Evolutionary conservation across 2,888 invertebrate genomes (phyloP).

Genomic region (Diplazon laetatorius): DNA sequence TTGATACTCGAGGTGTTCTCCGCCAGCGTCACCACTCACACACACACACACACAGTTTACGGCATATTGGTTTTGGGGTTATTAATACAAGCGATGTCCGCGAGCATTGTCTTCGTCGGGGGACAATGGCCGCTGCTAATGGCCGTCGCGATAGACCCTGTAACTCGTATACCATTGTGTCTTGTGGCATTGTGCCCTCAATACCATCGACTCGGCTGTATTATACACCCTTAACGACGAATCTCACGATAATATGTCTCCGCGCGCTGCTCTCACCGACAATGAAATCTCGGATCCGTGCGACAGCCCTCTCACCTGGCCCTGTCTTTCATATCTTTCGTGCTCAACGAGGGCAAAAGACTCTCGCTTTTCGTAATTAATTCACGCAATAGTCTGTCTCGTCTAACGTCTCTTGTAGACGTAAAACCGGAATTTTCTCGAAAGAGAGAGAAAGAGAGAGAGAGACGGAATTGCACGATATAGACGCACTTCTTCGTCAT

Average conservation of each 20-base stretch:
- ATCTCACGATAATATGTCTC: slow-evolving; percentile 32
- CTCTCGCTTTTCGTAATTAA: neutral
- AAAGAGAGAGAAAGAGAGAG: too few relatives aligned
- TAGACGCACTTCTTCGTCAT: neutral
- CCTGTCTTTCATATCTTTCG: neutral
- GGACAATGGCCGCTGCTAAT: slow-evolving; percentile 75
- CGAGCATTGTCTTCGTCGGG: slow-evolving; percentile 70
- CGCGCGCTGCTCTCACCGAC: neutral
- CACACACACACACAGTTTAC: slow-evolving; percentile 66
- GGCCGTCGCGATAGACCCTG: slow-evolving; percentile 67
- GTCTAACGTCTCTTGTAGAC: neutral
- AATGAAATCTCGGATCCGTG: slow-evolving; percentile 19
- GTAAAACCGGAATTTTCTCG: neutral
- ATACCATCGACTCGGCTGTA: slow-evolving; percentile 16
- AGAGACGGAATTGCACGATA: neutral
- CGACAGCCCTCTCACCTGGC: slow-evolving; percentile 41
- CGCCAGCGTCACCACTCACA: slow-evolving; percentile 61
- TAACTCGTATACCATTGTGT: slow-evolving; percentile 63
- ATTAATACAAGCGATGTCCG: slow-evolving; percentile 74
- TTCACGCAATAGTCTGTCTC: neutral
- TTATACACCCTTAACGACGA: slow-evolving; percentile 29
- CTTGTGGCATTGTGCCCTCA: slow-evolving; percentile 57
- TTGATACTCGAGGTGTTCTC: slow-evolving; percentile 63
- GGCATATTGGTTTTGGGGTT: slow-evolving; percentile 77
- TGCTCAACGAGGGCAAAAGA: neutral